Conservation (phyloP, 2,888 invertebrate genomes). For the Strigamia crassipes region DNA sequence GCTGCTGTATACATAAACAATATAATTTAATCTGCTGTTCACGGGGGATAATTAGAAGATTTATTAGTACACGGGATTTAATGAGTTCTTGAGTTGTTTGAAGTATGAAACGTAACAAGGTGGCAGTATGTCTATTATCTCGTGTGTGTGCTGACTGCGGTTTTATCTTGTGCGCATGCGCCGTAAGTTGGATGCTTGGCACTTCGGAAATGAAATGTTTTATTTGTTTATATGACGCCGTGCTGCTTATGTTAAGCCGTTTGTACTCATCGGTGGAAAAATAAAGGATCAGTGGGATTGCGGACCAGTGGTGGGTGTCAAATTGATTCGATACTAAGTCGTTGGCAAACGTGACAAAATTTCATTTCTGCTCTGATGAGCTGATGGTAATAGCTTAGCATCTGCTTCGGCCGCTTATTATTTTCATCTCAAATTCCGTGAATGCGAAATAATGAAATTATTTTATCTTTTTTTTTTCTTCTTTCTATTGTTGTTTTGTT, state of each 20-base stretch:
- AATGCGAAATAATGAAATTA: no score
- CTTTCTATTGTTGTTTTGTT: no score
- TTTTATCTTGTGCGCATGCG: not conserved
- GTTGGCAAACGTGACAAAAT: not conserved
- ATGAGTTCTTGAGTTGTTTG: no score
- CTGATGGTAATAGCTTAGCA: not conserved
- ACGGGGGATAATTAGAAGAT: not conserved
- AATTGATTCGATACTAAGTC: not conserved
- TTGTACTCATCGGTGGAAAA: not conserved
- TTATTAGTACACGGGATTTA: not conserved
- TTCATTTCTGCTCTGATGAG: not conserved
- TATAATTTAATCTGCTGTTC: not conserved
- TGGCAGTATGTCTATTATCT: no score
- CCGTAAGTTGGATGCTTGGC: not conserved
- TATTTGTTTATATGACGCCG: not conserved
- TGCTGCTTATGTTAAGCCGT: not conserved
- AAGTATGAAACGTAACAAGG: no score
- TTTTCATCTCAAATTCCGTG: not conserved
- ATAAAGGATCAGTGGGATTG: not conserved
- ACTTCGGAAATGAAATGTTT: not conserved
- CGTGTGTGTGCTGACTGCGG: no score
- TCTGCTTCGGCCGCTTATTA: not conserved
- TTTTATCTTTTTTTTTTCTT: no score
- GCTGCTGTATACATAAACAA: not conserved
- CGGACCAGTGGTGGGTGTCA: not conserved